These are phyloP conservation scores for Brachyopa scutellaris DNA, from an alignment of 2,888 invertebrate genomes.

Conservation along the genomic window DNA sequence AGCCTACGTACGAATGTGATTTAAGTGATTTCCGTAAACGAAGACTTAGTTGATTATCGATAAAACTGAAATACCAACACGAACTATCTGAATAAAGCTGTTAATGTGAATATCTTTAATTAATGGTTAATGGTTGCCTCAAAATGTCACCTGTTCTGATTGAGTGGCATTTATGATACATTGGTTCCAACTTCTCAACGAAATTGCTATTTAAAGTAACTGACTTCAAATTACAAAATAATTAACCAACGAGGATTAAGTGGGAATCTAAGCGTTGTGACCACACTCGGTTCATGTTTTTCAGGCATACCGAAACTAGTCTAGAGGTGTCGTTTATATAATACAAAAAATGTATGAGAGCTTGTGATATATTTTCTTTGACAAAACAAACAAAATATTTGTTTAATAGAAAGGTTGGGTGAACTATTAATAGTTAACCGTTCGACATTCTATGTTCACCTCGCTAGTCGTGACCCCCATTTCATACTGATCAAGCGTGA, in stretches of 20 bases:
- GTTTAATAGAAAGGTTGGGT: conserved; percentile 3
- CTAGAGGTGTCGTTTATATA: too few relatives aligned
- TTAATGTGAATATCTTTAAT: conserved; percentile 14
- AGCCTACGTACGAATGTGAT: too few relatives aligned
- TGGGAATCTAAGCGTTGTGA: conserved; percentile 2
- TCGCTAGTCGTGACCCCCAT: conserved; percentile 18
- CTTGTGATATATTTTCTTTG: too few relatives aligned
- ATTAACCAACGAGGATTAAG: neutral
- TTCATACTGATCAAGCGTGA: conserved; percentile 2
- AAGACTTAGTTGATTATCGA: neutral
- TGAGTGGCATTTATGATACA: neutral
- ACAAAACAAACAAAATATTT: too few relatives aligned
- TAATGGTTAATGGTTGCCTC: neutral
- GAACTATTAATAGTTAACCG: neutral
- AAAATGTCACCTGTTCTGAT: neutral
- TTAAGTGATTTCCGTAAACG: neutral
- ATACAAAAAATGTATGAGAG: too few relatives aligned
- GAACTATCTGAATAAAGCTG: conserved; percentile 18
- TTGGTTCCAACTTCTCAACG: conserved; percentile 18
- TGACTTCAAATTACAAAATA: neutral
- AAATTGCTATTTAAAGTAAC: neutral
- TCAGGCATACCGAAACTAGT: too few relatives aligned
- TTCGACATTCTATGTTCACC: conserved; percentile 15
- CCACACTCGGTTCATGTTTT: too few relatives aligned
- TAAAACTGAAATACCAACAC: neutral